Percentiles rank a stretch among this genome's conserved stretches.
phyloP scores from a whole-genome alignment of 2,113 vertebrate species.

The Dipodomys stephensi region DNA sequence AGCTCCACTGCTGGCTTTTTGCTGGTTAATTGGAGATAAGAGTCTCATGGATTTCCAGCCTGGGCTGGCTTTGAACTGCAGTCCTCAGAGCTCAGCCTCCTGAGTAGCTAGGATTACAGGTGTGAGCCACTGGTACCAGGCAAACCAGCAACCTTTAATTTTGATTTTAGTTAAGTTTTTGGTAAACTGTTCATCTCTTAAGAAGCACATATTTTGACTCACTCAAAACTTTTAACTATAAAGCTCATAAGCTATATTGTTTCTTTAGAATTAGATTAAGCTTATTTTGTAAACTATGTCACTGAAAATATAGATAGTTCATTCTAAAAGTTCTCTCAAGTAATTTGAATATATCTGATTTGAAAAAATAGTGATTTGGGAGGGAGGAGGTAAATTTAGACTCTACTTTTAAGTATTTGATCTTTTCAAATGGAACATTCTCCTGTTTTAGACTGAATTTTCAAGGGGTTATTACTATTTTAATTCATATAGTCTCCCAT shows the following conservation, averaged over 20 bases:
- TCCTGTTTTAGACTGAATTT: constrained; percentile 32
- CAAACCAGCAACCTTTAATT: not conserved
- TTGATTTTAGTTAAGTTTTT: not conserved
- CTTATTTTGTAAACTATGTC: not conserved
- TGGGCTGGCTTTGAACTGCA: no score
- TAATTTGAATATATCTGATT: constrained; percentile 20
- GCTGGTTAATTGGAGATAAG: no score
- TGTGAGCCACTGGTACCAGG: no score
- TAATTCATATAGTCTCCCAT: not conserved
- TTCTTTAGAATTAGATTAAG: not conserved
- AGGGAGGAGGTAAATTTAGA: constrained; percentile 2
- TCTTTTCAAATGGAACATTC: constrained; percentile 42
- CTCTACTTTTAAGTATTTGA: constrained; percentile 7
- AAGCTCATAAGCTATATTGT: not conserved
- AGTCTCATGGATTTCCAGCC: no score
- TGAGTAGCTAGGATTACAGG: no score
- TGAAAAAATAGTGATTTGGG: constrained; percentile 38
- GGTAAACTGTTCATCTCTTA: not conserved
- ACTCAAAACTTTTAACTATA: not conserved
- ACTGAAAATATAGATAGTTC: not conserved
- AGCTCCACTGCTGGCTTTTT: no score
- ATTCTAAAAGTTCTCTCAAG: constrained; percentile 47
- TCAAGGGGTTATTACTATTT: not conserved
- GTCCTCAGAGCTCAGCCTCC: no score
- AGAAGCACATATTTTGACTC: not conserved